Evolutionary conservation across 2,113 vertebrate species (phyloP).

Genomic region (Sinosuthora webbiana): DNA sequence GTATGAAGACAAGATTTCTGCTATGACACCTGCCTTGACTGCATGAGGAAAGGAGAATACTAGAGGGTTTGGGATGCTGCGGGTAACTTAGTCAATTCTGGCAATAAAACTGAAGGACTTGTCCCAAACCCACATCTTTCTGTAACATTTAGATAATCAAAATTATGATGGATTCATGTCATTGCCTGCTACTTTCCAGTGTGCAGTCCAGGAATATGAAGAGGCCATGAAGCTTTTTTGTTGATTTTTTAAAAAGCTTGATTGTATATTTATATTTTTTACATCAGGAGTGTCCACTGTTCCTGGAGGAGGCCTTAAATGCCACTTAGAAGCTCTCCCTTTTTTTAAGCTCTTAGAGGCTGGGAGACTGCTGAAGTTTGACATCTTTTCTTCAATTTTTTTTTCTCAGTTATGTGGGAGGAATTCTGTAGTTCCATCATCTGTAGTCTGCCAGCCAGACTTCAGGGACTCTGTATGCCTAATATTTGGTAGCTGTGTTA

Average conservation of each 20-base stretch:
- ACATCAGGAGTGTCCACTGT: neutral
- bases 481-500: conserved; percentile 37
- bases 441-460: conserved; percentile 29
- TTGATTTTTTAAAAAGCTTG: neutral
- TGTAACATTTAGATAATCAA: neutral
- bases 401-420: conserved; percentile 50
- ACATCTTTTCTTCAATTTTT: neutral
- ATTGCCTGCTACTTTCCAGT: neutral
- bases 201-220: neutral
- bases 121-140: neutral
- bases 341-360: neutral
- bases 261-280: conserved; percentile 35
- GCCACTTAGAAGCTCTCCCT: neutral
- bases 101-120: conserved; percentile 9
- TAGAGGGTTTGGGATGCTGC: neutral
- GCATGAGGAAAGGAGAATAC: neutral
- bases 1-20: neutral
- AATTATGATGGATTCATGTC: neutral
- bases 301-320: conserved; percentile 20
- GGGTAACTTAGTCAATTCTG: neutral
- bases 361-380: neutral
- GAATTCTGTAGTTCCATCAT: conserved; percentile 7
- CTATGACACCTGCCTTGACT: neutral
- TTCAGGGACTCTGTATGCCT: neutral
- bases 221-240: neutral